A percentile compares a stretch with the other conserved stretches of the same genome.
phyloP scores from a whole-genome alignment of 92 coral and sea anemone species.

The Palythoa grandiflora region DNA sequence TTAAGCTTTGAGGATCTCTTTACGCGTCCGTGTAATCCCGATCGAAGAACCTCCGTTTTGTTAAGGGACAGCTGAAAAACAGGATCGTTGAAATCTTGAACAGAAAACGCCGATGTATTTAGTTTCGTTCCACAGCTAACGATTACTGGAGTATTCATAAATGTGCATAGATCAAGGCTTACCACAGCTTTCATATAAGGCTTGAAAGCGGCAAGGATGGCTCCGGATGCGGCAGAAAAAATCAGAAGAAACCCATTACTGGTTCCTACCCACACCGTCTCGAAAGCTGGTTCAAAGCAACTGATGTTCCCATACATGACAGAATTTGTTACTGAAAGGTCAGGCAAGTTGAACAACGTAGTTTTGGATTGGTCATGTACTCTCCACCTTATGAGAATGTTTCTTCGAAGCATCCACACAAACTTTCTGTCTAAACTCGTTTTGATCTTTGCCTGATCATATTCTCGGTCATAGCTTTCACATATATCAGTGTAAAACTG shows the following conservation, averaged over 20 bases:
- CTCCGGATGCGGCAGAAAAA: constrained; percentile 11
- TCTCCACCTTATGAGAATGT: constrained; percentile 3
- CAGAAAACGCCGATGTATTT: background rate
- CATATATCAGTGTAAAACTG: background rate
- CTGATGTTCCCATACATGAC: constrained; percentile 20
- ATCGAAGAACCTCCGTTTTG: constrained; percentile 23
- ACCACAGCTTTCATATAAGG: background rate
- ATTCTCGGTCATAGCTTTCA: background rate
- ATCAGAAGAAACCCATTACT: constrained; percentile 18
- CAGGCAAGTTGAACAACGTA: background rate
- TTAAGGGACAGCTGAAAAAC: constrained; percentile 23
- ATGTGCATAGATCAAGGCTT: constrained; percentile 18
- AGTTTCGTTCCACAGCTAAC: constrained; percentile 32
- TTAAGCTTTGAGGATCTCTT: constrained; percentile 11
- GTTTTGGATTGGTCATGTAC: constrained; percentile 1
- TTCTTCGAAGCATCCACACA: constrained; percentile 23
- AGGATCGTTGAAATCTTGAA: background rate
- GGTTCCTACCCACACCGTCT: constrained; percentile 36
- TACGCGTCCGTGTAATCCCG: background rate
- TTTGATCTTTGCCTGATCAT: background rate
- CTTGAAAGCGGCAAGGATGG: constrained; percentile 25
- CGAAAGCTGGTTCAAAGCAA: constrained; percentile 29
- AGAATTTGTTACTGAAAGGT: background rate
- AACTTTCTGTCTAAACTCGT: constrained; percentile 18
- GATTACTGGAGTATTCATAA: constrained; percentile 6